These are phyloP conservation scores for Mamestra brassicae DNA, from an alignment of 2,888 invertebrate genomes.

Conservation along the genomic window DNA sequence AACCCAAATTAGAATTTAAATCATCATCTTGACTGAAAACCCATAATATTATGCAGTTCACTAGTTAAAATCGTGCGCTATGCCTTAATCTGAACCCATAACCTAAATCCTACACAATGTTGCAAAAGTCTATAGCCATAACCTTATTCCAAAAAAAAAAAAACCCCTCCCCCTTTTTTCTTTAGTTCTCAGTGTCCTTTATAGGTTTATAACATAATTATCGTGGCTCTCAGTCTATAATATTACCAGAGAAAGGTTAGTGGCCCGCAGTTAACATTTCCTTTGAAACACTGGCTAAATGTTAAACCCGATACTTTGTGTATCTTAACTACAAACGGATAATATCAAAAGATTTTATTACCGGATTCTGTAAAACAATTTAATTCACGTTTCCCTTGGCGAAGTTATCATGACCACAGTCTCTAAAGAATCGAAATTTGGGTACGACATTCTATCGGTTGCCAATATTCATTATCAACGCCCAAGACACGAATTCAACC, in stretches of 20 bases:
- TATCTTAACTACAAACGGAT: constrained; percentile 30
- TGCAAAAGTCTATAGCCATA: neutral
- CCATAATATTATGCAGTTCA: too few species aligned
- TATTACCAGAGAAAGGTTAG: constrained; percentile 4
- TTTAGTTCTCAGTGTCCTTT: neutral
- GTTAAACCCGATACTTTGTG: constrained; percentile 9
- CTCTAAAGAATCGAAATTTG: too few species aligned
- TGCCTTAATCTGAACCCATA: neutral
- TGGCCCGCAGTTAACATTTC: constrained; percentile 17
- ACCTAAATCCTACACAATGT: neutral
- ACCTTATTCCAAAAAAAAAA: neutral
- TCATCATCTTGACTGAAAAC: neutral
- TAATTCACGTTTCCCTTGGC: neutral
- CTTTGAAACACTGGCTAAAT: constrained; percentile 15
- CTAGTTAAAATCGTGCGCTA: too few species aligned
- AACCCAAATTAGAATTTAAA: neutral
- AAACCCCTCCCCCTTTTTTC: neutral
- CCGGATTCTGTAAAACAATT: constrained; percentile 23
- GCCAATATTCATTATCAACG: too few species aligned
- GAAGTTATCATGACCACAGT: too few species aligned
- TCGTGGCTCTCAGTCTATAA: neutral
- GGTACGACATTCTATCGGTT: too few species aligned
- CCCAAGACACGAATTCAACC: too few species aligned
- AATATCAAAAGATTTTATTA: constrained; percentile 21
- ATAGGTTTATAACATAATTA: neutral